Conservation (phyloP, 2,797 vertebrate genomes). For the Leptoclinus maculatus region DNA sequence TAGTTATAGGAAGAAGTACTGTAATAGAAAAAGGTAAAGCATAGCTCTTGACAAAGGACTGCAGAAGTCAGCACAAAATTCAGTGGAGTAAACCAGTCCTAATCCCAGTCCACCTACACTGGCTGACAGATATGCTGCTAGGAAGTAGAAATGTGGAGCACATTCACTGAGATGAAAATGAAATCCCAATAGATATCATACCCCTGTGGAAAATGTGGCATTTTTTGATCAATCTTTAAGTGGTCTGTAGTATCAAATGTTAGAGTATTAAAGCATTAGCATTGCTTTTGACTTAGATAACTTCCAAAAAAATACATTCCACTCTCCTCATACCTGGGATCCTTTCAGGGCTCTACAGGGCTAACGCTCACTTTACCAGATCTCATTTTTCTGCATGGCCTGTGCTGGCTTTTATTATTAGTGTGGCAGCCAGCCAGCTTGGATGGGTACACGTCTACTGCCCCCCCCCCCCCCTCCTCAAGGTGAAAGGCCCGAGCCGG, state of each 20-base stretch:
- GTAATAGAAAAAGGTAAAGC: slow-evolving; percentile 27
- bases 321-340: slow-evolving; percentile 70
- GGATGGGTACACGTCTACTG: slow-evolving; percentile 41
- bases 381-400: slow-evolving; percentile 74
- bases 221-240: not conserved
- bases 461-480: not conserved
- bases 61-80: slow-evolving; percentile 56
- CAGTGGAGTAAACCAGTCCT: slow-evolving; percentile 22
- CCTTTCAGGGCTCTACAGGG: slow-evolving; percentile 55
- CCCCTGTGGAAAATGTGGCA: slow-evolving; percentile 23
- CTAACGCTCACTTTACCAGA: slow-evolving; percentile 65
- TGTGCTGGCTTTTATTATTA: slow-evolving; percentile 79
- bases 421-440: slow-evolving; percentile 65
- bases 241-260: slow-evolving; percentile 24
- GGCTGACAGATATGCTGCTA: slow-evolving; percentile 30
- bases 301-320: slow-evolving; percentile 77
- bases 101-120: slow-evolving; percentile 46
- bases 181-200: slow-evolving; percentile 34
- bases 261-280: slow-evolving; percentile 38
- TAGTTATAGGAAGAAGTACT: slow-evolving; percentile 14
- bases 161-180: slow-evolving; percentile 28
- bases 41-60: slow-evolving; percentile 40
- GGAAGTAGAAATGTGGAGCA: slow-evolving; percentile 16
- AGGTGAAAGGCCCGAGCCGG: slow-evolving; percentile 40
- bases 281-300: slow-evolving; percentile 51